phyloP scores from a whole-genome alignment of 2,888 invertebrate species.

The Chirona hameri region DNA sequence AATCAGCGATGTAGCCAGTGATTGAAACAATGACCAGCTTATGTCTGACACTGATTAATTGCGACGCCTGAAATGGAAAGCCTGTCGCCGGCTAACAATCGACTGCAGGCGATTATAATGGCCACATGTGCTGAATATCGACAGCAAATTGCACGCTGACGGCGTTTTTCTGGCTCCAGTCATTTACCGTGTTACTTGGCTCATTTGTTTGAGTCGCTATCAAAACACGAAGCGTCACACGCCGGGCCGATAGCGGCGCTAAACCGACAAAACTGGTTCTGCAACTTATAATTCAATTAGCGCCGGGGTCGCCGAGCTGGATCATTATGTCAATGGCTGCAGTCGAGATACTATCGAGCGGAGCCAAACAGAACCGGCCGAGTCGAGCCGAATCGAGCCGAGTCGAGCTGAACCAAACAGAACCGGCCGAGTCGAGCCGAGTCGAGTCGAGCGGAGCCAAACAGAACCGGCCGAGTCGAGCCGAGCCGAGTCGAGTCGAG shows the following conservation, averaged over 20 bases:
- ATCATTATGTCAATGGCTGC: conserved; percentile 4
- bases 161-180: neutral
- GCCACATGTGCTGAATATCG: neutral
- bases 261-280: conserved; percentile 23
- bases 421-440: too few species aligned
- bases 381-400: too few species aligned
- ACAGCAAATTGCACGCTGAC: neutral
- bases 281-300: conserved; percentile 9
- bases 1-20: neutral
- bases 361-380: neutral
- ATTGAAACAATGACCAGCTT: conserved; percentile 24
- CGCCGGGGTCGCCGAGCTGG: neutral
- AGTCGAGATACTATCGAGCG: neutral
- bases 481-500: too few species aligned
- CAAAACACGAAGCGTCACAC: neutral
- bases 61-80: neutral
- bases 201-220: conserved; percentile 8
- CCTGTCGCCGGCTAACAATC: neutral
- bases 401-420: too few species aligned
- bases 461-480: too few species aligned
- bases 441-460: too few species aligned
- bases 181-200: conserved; percentile 8
- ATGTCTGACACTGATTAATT: conserved; percentile 8
- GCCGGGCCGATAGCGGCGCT: neutral
- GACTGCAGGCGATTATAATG: neutral